phyloP scores from a whole-genome alignment of 2,797 vertebrate species.

The Melanotaenia boesemani region DNA sequence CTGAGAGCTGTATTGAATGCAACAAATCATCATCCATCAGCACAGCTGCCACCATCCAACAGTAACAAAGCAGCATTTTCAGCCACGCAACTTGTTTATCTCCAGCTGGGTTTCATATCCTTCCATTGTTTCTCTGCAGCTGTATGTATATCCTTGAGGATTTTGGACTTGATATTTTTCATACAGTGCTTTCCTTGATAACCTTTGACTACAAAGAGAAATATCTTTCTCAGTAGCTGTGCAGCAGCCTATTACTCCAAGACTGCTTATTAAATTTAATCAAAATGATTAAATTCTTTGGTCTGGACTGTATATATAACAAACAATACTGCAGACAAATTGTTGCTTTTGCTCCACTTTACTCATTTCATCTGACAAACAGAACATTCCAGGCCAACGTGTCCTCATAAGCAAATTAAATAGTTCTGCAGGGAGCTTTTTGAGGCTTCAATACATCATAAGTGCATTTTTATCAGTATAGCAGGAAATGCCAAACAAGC shows the following conservation, averaged over 20 bases:
- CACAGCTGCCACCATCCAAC: conserved; percentile 56
- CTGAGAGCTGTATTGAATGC: conserved; percentile 51
- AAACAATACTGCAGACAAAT: conserved; percentile 34
- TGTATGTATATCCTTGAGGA: conserved; percentile 9
- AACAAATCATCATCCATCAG: conserved; percentile 72
- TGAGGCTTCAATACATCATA: conserved; percentile 17
- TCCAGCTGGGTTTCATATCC: conserved; percentile 60
- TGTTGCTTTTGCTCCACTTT: conserved; percentile 30
- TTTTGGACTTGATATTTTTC: conserved; percentile 25
- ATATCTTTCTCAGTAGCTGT: conserved; percentile 24
- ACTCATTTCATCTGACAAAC: conserved; percentile 46
- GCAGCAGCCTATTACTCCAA: conserved; percentile 34
- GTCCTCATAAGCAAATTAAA: conserved; percentile 7
- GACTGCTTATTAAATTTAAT: conserved; percentile 64
- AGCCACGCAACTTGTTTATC: conserved; percentile 58
- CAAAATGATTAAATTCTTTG: conserved; percentile 44
- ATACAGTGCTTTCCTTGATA: conserved; percentile 39
- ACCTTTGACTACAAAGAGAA: conserved; percentile 25
- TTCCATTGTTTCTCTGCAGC: conserved; percentile 70
- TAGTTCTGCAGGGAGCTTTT: background rate
- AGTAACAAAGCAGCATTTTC: conserved; percentile 68
- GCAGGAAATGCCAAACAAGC: conserved; percentile 56
- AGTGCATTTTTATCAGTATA: conserved; percentile 36
- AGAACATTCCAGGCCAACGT: conserved; percentile 33
- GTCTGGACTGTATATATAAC: conserved; percentile 39